Base-by-base conservation (phyloP, 2,797 vertebrate species). In the Hypotaenidia philippensis region DNA sequence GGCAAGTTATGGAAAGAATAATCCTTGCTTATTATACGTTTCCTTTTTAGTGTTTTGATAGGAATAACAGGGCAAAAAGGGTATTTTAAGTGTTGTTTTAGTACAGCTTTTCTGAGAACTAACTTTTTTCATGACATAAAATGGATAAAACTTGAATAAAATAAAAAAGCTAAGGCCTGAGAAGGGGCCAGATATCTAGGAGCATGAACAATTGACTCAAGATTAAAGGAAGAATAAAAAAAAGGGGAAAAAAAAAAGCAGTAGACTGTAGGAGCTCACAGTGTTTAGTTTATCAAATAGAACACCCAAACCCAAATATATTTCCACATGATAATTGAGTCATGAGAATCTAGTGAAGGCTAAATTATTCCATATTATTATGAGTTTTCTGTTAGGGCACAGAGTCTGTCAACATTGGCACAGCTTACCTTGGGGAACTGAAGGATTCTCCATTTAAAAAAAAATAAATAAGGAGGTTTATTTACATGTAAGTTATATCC, bases 311-410 rank as follows among this genome's bases (percentile, higher is more conserved):
- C 83, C 82, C 79, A 94, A 92, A 92, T 85, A 92, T 22, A 53
- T 68, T 95, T 93, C 78, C 6, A 2, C 83, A 77, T 91, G 63
- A n/a, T 89, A 91, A 96, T 44, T 84, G 87, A 85, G 75, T 96
- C 93, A 95, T 85, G 92, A 92, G 95, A 90, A 92, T n/a, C 68
- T 85, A 93, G 83, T 83, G 91, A 81, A 92, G 66, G 75, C 68
- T 89, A 71, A 94, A n/a, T 16, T 40, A 78, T 77, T 87, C 52
- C 56, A 94, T 94, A 87, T 90, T 87, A 59, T 69, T 72, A 47
- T 2, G n/a, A 41, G 78, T 40, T 84, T 94, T 70, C 63, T 89
- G 70, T 82, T 79, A 84, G 71, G 60, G 78, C 94, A 89, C 95
- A 92, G 84, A 93, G 92, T 95, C 94, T 95, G 80, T 92, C 75